Evolutionary conservation across 2,113 vertebrate genomes (phyloP).

Genomic region (Oostethus manadensis): DNA sequence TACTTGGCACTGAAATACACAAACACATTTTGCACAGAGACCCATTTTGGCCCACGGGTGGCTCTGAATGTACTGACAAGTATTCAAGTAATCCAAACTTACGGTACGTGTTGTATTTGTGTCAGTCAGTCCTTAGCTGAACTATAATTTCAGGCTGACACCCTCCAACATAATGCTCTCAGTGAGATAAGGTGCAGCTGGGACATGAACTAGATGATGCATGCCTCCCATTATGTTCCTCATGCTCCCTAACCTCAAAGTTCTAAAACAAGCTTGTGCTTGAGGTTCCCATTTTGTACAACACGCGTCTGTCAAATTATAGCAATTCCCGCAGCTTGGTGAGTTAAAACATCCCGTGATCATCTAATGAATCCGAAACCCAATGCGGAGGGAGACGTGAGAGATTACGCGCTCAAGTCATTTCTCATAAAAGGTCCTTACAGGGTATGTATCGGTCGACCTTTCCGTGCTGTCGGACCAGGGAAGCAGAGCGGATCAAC

Average conservation of each 20-base stretch:
- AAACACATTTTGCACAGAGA: no score
- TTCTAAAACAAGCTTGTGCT: constrained; percentile 16
- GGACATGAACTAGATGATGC: constrained; percentile 14
- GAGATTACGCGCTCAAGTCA: constrained; percentile 23
- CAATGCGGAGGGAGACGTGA: constrained; percentile 34
- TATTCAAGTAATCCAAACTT: not conserved
- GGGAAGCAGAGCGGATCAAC: constrained; percentile 21
- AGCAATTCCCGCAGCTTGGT: not conserved
- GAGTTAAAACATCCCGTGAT: constrained; percentile 15
- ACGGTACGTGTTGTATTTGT: constrained; percentile 1
- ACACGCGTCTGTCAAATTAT: not conserved
- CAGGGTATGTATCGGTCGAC: constrained; percentile 11
- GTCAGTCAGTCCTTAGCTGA: constrained; percentile 29
- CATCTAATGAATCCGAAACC: constrained; percentile 22
- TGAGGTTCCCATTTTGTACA: not conserved
- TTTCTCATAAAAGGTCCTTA: constrained; percentile 3
- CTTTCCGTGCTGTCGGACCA: constrained; percentile 14
- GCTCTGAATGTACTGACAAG: not conserved
- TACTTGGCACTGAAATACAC: no score
- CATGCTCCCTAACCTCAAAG: constrained; percentile 11
- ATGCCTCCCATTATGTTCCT: constrained; percentile 11
- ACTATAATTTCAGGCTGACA: constrained; percentile 14
- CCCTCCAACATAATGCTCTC: constrained; percentile 1
- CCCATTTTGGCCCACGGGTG: no score
- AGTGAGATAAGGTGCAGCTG: constrained; percentile 12